Evolutionary conservation across 2,113 vertebrate genomes (phyloP), one percentile per base, ranked within the genome.

Genomic region (Lophius piscatorius): DNA sequence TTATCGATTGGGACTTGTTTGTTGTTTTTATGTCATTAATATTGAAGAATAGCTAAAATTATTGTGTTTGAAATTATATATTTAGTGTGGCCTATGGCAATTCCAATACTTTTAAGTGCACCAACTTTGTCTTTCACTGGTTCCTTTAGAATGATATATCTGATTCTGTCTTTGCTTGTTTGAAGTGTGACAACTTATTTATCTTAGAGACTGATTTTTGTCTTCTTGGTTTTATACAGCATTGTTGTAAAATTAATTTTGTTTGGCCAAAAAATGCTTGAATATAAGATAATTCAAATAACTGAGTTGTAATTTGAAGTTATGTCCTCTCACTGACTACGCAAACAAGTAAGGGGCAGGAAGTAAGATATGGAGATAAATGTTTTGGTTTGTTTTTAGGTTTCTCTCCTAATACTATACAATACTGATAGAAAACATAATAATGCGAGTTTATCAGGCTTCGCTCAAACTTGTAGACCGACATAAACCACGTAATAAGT

Each of bases 101-200:
- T 24, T 16, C 23, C 39, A 34, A n/a, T 33, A 35, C 14, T 64
- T 78, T 40, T 26, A 31, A 40, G n/a, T 63, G 14, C 46, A 69
- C 12, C 39, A 63, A 11, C 41, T 26, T 66, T 48, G 13, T 54
- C 21, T 47, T 38, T 59, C 10, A 33, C n/a, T 36, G 21, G 2
- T 46, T 44, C 18, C 12, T 1, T 22, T 46, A 5, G 23, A 39
- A 34, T 63, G 24, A 68, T 28, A 7, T 24, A 42, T 46, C 5
- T 48, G 36, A 17, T 55, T 38, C 50, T 50, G 28, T 22, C 65
- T 34, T 47, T 21, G 38, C 54, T n/a, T 76, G 41, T 69, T 74
- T 58, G 60, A 67, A 75, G 49, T 81, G 44, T 70, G 80, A 76
- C 52, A 64, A 29, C 21, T 11, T 80, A 82, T 88, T 89, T 89